Evolutionary conservation across 1,140 invertebrate genomes (phyloP), one percentile per base, ranked within the genome.

Genomic region (Anastrepha ludens): DNA sequence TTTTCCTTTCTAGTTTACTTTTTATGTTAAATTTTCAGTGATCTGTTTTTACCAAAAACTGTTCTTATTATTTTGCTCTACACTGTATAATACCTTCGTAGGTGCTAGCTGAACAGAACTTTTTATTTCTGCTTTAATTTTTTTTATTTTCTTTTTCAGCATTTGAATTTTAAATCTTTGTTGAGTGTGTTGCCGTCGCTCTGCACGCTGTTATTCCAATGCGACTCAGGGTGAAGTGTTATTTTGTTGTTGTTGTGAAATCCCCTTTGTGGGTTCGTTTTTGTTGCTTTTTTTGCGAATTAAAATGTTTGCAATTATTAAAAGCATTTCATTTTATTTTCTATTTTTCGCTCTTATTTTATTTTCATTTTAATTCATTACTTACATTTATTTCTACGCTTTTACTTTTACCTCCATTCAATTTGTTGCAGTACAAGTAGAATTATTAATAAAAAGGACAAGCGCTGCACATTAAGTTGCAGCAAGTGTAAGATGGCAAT

Each of bases 361-460:
- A 67, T 29, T 67, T 67, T 67, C 29, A 39, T 67, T n/a, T 62
- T 0, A 29, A 39, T 67, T 29, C 20, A 5, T 67, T 67, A 62
- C 64, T 67, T 7, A 7, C 17, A 67, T 39, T 29, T 6, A 8
- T 29, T 67, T 67, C 6, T 67, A 39, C 4, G 29, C 6, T 67
- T 55, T 78, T 78, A 55, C 15, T 81, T 81, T 55, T 13, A 13
- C 17, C 64, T n/a, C n/a, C 17, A 20, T 13, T 15, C 6, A 50
- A 55, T 58, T 81, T 81, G 29, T 29, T 2, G 15, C 50, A 20
- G 17, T 55, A 55, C n/a, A 81, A 20, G 47, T 29, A 17, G 47
- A 81, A 81, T 81, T 58, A 81, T 81, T 55, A 74, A 74, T 7
- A 81, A 58, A 81, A 81, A 81, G 29, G 64, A 67, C n/a, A 29